phyloP scores from a whole-genome alignment of 2,888 invertebrate species.

The Trissolcus japonicus region DNA sequence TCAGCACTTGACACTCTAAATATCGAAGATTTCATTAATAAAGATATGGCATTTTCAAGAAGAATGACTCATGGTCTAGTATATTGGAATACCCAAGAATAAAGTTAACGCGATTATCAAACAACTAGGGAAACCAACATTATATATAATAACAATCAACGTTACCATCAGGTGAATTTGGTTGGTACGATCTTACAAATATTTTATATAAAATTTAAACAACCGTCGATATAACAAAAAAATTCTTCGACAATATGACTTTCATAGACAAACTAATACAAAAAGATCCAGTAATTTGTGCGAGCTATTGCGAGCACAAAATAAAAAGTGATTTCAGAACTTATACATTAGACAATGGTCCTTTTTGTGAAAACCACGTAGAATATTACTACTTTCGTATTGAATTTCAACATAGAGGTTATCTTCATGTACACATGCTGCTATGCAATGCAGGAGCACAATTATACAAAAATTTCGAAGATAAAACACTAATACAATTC shows the following conservation, averaged over 20 bases:
- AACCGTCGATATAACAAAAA: slow-evolving; percentile 19
- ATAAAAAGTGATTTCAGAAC: slow-evolving; percentile 25
- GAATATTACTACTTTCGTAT: slow-evolving; percentile 23
- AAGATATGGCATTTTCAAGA: slow-evolving; percentile 21
- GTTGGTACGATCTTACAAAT: slow-evolving; percentile 39
- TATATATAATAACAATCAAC: slow-evolving; percentile 34
- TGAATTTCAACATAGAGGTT: slow-evolving; percentile 24
- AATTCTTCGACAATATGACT: slow-evolving; percentile 16
- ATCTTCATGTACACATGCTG: slow-evolving; percentile 21
- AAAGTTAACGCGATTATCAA: slow-evolving; percentile 26
- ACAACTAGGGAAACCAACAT: slow-evolving; percentile 36
- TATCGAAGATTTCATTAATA: slow-evolving; percentile 20
- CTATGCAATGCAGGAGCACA: slow-evolving; percentile 10
- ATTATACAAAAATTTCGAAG: slow-evolving; percentile 1
- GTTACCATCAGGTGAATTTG: slow-evolving; percentile 31
- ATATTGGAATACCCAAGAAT: slow-evolving; percentile 35
- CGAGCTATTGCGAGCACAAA: slow-evolving; percentile 54
- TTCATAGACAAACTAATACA: slow-evolving; percentile 52
- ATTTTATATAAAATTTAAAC: slow-evolving; percentile 45
- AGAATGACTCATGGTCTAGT: slow-evolving; percentile 15
- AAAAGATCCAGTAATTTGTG: slow-evolving; percentile 57
- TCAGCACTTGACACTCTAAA: slow-evolving; percentile 32
- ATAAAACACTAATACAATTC: slow-evolving; percentile 11
- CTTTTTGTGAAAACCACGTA: slow-evolving; percentile 11
- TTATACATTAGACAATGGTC: slow-evolving; percentile 24